phyloP scores from a whole-genome alignment of 1,140 invertebrate species.

The Rhynchophorus ferrugineus region DNA sequence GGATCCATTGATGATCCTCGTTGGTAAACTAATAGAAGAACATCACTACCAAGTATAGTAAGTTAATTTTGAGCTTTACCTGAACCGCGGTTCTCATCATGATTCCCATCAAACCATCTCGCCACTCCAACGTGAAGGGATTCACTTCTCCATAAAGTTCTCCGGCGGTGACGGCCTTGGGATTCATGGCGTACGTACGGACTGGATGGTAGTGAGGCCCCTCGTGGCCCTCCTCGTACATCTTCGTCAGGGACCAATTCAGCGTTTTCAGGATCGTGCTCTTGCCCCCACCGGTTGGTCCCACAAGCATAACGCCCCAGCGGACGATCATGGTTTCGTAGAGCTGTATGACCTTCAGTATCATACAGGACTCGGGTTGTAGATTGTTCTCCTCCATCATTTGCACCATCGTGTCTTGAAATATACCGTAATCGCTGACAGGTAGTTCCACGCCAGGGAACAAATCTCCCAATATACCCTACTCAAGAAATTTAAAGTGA shows the following conservation, averaged over 20 bases:
- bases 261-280: conserved; percentile 62
- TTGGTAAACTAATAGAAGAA: conserved; percentile 38
- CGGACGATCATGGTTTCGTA: conserved; percentile 89
- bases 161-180: conserved; percentile 81
- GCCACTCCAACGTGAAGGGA: conserved; percentile 78
- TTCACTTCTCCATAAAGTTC: conserved; percentile 86
- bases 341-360: conserved; percentile 75
- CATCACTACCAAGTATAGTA: neutral
- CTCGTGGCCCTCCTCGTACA: conserved; percentile 48
- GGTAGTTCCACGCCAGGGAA: conserved; percentile 80
- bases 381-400: conserved; percentile 48
- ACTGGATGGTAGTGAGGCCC: conserved; percentile 55
- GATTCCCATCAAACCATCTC: conserved; percentile 73
- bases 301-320: conserved; percentile 90
- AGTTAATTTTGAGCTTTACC: conserved; percentile 38
- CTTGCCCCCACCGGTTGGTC: conserved; percentile 79
- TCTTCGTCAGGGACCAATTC: conserved; percentile 55
- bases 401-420: conserved; percentile 52
- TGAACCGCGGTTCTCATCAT: conserved; percentile 62
- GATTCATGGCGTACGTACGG: conserved; percentile 69
- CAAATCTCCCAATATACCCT: conserved; percentile 82
- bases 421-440: conserved; percentile 67
- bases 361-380: conserved; percentile 55
- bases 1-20: conserved; percentile 72
- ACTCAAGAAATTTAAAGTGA: too few relatives aligned